Evolutionary conservation across 2,797 vertebrate genomes (phyloP).

Genomic region (Pristis pectinata): DNA sequence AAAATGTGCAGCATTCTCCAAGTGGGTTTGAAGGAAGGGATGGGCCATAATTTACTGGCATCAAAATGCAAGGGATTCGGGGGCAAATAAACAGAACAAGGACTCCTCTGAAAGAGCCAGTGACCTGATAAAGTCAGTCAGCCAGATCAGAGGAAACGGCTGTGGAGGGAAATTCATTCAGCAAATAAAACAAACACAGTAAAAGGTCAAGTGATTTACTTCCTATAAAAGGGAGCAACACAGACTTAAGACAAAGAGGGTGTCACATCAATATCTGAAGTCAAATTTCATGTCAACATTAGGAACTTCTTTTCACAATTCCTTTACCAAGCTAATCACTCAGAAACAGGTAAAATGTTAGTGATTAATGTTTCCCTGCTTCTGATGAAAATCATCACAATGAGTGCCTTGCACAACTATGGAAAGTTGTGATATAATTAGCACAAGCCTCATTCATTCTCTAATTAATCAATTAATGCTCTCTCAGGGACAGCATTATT

Average conservation of each 20-base stretch:
- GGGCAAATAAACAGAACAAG: constrained; percentile 48
- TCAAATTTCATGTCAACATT: not conserved
- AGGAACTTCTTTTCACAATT: not conserved
- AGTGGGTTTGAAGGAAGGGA: constrained; percentile 47
- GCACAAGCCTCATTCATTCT: not conserved
- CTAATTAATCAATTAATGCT: not conserved
- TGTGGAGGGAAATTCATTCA: constrained; percentile 41
- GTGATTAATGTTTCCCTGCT: not conserved
- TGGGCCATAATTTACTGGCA: constrained; percentile 43
- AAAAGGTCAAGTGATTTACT: constrained; percentile 43
- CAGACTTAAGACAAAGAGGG: not conserved
- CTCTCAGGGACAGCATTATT: not conserved
- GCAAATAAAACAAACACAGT: constrained; percentile 43
- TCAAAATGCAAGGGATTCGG: constrained; percentile 41
- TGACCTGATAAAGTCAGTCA: constrained; percentile 49
- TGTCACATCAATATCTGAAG: constrained; percentile 18
- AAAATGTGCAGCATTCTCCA: constrained; percentile 42
- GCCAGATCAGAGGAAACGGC: constrained; percentile 48
- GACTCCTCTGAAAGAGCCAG: constrained; percentile 46
- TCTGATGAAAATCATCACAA: not conserved
- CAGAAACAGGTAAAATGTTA: not conserved
- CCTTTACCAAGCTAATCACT: not conserved
- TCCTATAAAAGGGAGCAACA: constrained; percentile 15
- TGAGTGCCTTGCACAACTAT: not conserved
- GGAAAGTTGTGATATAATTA: not conserved